Evolutionary conservation across 2,888 invertebrate species (phyloP).

Genomic region (Leucozona laternaria): DNA sequence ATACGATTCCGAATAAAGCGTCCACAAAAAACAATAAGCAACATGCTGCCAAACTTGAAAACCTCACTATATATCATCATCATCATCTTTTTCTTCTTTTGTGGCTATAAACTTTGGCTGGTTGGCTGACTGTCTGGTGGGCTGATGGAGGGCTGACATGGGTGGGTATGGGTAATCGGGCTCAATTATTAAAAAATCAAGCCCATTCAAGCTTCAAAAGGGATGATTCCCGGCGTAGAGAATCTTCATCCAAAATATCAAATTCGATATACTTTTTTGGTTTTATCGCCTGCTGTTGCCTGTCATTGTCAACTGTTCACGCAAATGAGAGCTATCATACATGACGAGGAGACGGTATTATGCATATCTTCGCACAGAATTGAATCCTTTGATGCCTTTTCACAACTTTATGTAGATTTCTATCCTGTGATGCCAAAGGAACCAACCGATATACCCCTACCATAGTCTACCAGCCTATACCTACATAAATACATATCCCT

Average conservation of each 20-base stretch:
- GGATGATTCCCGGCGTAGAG: background rate
- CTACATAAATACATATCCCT: too few species aligned
- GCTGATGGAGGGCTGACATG: too few species aligned
- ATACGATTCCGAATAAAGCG: conserved; percentile 63
- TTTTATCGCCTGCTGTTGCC: conserved; percentile 54
- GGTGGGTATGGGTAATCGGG: conserved; percentile 3
- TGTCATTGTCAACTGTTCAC: conserved; percentile 28
- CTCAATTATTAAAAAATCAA: conserved; percentile 56
- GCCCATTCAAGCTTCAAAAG: conserved; percentile 2
- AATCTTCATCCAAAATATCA: conserved; percentile 23
- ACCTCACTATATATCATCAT: conserved; percentile 39
- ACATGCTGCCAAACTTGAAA: conserved; percentile 53
- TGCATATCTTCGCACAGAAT: conserved; percentile 58
- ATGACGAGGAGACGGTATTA: conserved; percentile 26
- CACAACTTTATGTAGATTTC: conserved; percentile 26
- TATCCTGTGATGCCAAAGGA: background rate
- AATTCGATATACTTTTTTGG: conserved; percentile 63
- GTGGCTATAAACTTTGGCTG: background rate
- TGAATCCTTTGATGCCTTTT: conserved; percentile 68
- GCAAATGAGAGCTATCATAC: conserved; percentile 37
- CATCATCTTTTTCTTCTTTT: background rate
- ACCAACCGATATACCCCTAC: too few species aligned
- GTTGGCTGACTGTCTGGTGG: too few species aligned
- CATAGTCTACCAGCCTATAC: too few species aligned
- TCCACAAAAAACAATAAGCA: conserved; percentile 45